Evolutionary conservation across 2,888 invertebrate genomes (phyloP), one percentile per base, ranked within the genome.

Genomic region (Stegana nigrithorax): DNA sequence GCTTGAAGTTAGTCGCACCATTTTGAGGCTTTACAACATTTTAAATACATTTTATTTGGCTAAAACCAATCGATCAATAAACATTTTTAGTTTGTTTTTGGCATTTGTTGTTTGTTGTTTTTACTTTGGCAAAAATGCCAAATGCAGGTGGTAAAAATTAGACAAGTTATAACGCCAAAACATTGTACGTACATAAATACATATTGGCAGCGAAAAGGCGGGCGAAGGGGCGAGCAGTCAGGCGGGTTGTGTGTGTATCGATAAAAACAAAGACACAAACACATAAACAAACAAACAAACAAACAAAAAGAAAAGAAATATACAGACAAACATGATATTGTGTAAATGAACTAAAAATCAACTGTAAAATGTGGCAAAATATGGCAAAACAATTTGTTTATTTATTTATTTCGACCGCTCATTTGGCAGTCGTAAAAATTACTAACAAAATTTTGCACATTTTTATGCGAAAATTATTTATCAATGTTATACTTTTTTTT

Each of bases 131-230:
- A 74, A 75, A 75, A 70, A 73, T 70, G 78, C 73, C 79, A 75
- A 77, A 77, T 72, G 73, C 75, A 77, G 77, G 79, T 77, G 77
- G 75, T 78, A 77, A 77, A 79, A 79, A 73, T 64, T 79, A 73
- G 77, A 75, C 75, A 79, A 66, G 73, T 72, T 68, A 75, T 68
- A 72, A 65, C 63, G 65, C 64, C 70, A 72, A 65, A 67, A 36
- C 36, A 14, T 23, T 39, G 39, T 39, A 39, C 8, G n/a, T n/a
- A n/a, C n/a, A n/a, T n/a, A n/a, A n/a, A n/a, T n/a, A n/a, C n/a
- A n/a, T n/a, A n/a, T n/a, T n/a, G n/a, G n/a, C n/a, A n/a, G n/a
- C n/a, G n/a, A n/a, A n/a, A n/a, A n/a, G n/a, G n/a, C n/a, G n/a
- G n/a, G n/a, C n/a, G n/a, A n/a, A n/a, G n/a, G n/a, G n/a, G n/a